Percentiles rank a stretch among this genome's conserved stretches.
Evolutionary conservation across 2,797 vertebrate species (phyloP).

Genomic region (Bryconaethiops microstoma): DNA sequence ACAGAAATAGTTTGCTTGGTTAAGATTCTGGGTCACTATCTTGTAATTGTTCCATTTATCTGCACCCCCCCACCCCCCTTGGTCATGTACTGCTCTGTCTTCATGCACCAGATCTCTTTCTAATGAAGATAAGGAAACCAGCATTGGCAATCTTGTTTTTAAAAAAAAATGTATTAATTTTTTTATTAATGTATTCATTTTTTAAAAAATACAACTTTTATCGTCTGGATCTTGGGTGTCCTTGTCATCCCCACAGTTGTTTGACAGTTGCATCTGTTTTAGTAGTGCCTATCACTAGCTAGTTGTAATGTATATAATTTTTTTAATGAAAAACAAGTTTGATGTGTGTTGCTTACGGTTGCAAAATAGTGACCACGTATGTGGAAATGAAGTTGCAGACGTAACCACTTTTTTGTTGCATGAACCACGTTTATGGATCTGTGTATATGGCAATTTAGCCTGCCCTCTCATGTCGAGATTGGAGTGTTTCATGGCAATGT

Average conservation of each 20-base stretch:
- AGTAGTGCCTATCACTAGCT: neutral
- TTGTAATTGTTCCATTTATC: conserved; percentile 26
- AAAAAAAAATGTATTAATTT: too few relatives aligned
- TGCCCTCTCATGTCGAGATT: too few relatives aligned
- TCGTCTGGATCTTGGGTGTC: neutral
- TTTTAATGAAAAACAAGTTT: too few relatives aligned
- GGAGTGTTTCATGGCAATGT: too few relatives aligned
- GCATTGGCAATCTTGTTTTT: neutral
- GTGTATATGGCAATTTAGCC: too few relatives aligned
- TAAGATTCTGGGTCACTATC: conserved; percentile 47
- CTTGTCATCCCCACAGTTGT: neutral
- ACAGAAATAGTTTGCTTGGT: conserved; percentile 26
- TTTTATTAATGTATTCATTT: neutral
- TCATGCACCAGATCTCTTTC: conserved; percentile 22
- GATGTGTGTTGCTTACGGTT: too few relatives aligned
- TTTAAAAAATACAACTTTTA: neutral
- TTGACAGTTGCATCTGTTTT: neutral
- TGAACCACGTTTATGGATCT: too few relatives aligned
- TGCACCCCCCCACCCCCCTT: neutral
- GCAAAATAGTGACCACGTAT: too few relatives aligned
- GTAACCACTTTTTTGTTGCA: too few relatives aligned
- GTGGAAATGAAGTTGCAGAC: too few relatives aligned
- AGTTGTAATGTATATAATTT: too few relatives aligned
- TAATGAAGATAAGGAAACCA: conserved; percentile 1
- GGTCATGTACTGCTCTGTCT: neutral